Percentiles rank a stretch among this genome's conserved stretches.
Conservation (phyloP, 92 coral and sea anemone genomes). For the Zoanthus solanderi region DNA sequence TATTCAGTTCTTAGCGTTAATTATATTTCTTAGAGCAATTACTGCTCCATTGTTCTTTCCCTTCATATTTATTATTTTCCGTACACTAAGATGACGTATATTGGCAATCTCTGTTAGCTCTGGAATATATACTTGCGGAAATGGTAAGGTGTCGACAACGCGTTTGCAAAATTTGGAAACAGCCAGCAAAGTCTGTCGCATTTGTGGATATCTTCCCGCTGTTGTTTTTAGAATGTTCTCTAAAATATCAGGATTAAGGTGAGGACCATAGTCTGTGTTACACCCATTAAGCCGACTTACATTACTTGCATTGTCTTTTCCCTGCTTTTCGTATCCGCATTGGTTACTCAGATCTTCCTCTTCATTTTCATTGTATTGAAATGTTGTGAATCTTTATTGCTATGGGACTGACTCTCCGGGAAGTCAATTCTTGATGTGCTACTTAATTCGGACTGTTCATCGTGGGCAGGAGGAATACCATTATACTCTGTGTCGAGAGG, state of each 20-base stretch:
- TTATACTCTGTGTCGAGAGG: too few species aligned
- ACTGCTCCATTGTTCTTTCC: constrained; percentile 55
- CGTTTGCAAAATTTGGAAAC: constrained; percentile 62
- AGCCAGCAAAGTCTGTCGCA: constrained; percentile 56
- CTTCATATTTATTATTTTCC: constrained; percentile 44
- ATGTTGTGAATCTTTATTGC: too few species aligned
- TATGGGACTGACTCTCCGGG: too few species aligned
- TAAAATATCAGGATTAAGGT: constrained; percentile 19
- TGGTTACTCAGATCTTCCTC: too few species aligned
- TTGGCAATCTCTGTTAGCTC: constrained; percentile 40
- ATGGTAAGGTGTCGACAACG: constrained; percentile 52
- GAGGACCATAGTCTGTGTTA: not conserved
- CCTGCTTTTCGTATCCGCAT: too few species aligned
- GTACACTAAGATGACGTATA: constrained; percentile 52
- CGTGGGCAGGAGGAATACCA: too few species aligned
- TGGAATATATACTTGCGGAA: constrained; percentile 50
- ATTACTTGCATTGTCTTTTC: too few species aligned
- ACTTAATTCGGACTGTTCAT: too few species aligned
- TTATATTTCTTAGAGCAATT: constrained; percentile 21
- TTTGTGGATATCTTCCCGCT: constrained; percentile 42
- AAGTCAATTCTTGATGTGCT: too few species aligned
- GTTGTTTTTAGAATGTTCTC: constrained; percentile 57
- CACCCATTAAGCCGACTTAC: too few species aligned
- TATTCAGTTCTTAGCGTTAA: constrained; percentile 52
- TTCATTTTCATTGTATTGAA: too few species aligned